phyloP scores from a whole-genome alignment of 2,113 vertebrate genomes.

The Tragelaphus buxtoni region DNA sequence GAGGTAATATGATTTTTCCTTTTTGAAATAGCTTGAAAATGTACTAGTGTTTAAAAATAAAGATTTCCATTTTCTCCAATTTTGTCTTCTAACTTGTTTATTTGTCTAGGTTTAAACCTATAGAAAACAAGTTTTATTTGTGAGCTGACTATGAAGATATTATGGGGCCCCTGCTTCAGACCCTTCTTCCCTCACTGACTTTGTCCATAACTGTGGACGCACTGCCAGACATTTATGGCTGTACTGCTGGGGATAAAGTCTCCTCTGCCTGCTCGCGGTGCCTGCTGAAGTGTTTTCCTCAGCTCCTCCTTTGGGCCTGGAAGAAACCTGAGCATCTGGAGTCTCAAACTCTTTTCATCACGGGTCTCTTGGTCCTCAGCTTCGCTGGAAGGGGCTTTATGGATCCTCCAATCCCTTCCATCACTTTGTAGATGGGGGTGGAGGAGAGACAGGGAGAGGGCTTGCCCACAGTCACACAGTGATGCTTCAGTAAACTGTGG shows the following conservation, averaged over 20 bases:
- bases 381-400: not conserved
- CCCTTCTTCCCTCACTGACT: not conserved
- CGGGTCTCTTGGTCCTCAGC: not conserved
- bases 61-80: conserved; percentile 74
- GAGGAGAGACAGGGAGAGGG: not conserved
- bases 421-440: not conserved
- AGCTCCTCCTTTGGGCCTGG: not conserved
- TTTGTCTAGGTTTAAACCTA: conserved; percentile 37
- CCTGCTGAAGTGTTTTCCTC: not conserved
- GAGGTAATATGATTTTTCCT: conserved; percentile 77
- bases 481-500: not conserved
- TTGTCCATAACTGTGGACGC: not conserved
- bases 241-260: not conserved
- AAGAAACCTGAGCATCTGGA: not conserved
- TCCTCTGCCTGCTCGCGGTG: fast-evolving
- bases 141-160: not conserved
- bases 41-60: conserved; percentile 79
- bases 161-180: not conserved
- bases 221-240: not conserved
- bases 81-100: conserved; percentile 47
- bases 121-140: not conserved
- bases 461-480: not conserved
- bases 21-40: conserved; percentile 71
- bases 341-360: not conserved
- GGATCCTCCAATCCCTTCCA: not conserved